A percentile compares a stretch with the other conserved stretches of the same genome.
phyloP scores from a whole-genome alignment of 2,888 invertebrate species.

The Camponotus fellah region DNA sequence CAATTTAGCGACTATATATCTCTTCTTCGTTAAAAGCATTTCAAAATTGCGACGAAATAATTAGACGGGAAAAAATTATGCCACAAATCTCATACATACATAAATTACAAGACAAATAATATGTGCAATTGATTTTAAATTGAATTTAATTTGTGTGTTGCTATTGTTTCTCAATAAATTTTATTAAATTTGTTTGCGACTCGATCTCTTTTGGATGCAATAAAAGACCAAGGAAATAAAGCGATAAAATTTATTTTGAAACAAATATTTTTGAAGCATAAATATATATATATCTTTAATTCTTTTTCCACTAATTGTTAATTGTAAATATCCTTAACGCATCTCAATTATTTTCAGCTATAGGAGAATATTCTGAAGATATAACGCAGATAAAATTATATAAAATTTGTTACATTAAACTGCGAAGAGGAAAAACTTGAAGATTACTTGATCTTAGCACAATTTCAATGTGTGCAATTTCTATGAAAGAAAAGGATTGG shows the following conservation, averaged over 20 bases:
- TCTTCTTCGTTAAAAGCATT: not conserved
- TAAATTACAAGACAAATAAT: not conserved
- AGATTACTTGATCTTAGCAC: not conserved
- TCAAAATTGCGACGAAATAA: not conserved
- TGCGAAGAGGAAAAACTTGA: not conserved
- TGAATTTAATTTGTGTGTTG: not conserved
- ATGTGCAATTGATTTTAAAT: not conserved
- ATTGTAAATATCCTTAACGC: not conserved
- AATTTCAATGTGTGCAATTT: not conserved
- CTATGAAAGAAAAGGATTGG: not conserved
- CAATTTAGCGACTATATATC: not conserved
- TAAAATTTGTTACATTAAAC: not conserved
- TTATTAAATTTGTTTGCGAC: not conserved
- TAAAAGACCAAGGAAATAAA: not conserved
- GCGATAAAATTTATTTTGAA: slow-evolving; percentile 1
- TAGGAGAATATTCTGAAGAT: not conserved
- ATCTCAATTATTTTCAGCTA: slow-evolving; percentile 37
- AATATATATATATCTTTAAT: too few species aligned
- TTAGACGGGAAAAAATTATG: not conserved
- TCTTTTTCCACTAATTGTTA: not conserved
- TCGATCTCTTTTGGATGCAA: slow-evolving; percentile 3
- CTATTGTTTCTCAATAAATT: not conserved
- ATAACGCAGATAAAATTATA: not conserved
- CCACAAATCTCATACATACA: not conserved
- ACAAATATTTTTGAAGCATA: not conserved